phyloP scores from a whole-genome alignment of 2,888 invertebrate species.

The Tipula vernalis region DNA sequence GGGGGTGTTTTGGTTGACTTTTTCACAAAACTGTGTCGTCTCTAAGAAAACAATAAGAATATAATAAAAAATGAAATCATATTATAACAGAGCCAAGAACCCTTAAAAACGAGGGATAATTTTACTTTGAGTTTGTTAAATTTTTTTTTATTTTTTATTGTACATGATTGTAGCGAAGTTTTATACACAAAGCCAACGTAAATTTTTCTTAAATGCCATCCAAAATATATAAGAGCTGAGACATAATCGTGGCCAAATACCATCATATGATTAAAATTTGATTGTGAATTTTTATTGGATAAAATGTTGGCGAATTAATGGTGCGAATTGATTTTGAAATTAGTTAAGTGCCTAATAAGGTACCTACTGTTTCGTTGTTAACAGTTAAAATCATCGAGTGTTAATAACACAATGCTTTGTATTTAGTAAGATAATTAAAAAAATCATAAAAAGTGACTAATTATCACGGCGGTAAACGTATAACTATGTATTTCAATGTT shows the following conservation, averaged over 20 bases:
- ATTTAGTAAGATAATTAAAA: too few species aligned
- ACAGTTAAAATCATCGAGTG: too few species aligned
- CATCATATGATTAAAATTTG: background rate
- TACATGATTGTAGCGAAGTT: background rate
- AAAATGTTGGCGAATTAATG: too few species aligned
- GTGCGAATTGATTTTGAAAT: too few species aligned
- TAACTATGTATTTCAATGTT: too few species aligned
- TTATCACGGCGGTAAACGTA: too few species aligned
- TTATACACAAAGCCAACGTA: background rate
- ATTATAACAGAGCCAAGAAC: background rate
- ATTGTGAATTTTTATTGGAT: background rate
- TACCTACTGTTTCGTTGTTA: too few species aligned
- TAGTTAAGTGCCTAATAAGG: too few species aligned
- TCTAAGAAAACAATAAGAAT: background rate
- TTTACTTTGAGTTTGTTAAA: background rate
- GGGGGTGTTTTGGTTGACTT: background rate
- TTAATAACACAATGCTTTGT: too few species aligned
- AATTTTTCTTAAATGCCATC: background rate
- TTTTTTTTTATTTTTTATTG: background rate
- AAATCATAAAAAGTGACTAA: too few species aligned
- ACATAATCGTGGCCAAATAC: background rate
- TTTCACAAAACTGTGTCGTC: background rate
- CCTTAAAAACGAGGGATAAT: background rate
- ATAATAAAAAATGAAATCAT: background rate
- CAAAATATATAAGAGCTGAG: background rate